Base-by-base conservation (phyloP, 2,797 vertebrate genomes). In the Myotis planiceps region DNA sequence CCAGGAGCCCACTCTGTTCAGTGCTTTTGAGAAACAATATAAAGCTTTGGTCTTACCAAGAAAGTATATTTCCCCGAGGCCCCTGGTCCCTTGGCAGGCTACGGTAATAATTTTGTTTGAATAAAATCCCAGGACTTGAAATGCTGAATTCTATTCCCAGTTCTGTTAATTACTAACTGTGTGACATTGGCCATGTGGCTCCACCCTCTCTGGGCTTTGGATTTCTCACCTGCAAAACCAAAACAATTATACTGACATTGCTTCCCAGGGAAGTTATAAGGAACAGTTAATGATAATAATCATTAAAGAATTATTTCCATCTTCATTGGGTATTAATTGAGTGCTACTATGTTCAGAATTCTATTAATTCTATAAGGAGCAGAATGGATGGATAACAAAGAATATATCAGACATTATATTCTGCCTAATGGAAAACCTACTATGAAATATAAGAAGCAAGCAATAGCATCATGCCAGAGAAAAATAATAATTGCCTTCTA, bases 221-320 rank as follows among this genome's bases (percentile, higher is more conserved):
- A 65, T 92, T 86, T 95, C 42, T 97, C 89, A 92, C 80, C 87
- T 90, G 29, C 91, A 91, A 96, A 93, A 78, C 39, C 21, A 65
- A 76, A 18, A 37, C 49, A 84, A 81, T 91, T 96, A 86, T 39
- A 55, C 34, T 92, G 60, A 68, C 75, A 65, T 45, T 34, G 66
- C 53, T 81, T 97, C 76, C 60, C 65, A 69, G n/a, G 76, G 49
- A 42, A 65, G 19, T 23, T 81, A 34, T 74, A n/a, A 76, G n/a
- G 60, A 89, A 58, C 4, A 80, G 32, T 19, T 78, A 94, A 94
- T 85, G 81, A 87, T 91, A 84, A 78, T 81, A 84, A 72, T 92
- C 94, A 96, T 84, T 93, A 85, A 93, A 86, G 39, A 86, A 71
- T 85, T 76, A 87, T 94, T 91, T 88, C 49, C 13, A 18, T 87